Evolutionary conservation across 2,797 vertebrate genomes (phyloP), one percentile per base, ranked within the genome.

Genomic region (Eptatretus atami): DNA sequence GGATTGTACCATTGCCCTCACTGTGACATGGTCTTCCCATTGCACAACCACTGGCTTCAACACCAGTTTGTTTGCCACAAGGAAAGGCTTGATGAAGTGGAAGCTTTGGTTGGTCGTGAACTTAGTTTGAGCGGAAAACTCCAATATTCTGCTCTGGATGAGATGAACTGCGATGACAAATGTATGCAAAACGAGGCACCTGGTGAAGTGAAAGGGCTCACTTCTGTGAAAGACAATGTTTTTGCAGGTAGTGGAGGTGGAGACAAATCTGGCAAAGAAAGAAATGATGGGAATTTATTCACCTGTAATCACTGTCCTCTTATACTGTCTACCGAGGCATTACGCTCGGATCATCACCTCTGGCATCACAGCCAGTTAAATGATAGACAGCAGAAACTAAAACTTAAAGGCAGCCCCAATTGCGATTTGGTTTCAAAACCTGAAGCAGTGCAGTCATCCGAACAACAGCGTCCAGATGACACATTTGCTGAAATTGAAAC

Each of bases 11-110:
- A n/a, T 24, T 61, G 57, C 57, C 15, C 24, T 24, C 24, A 61
- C 57, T 61, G 57, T 24, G 57, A 61, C 12, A 11, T n/a, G 57
- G 57, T 61, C 9, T 61, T 61, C 57, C 57, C 57, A n/a, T 61
- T 61, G 15, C 57, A 25, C 57, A n/a, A 25, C 9, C 57, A 25
- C 15, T 61, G 57, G 57, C n/a, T 61, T n/a, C n/a, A 61, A 25
- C 57, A 61, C 57, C 57, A 61, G 57, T 24, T 61, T n/a, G 57
- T 24, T 24, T n/a, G 25, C 57, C 57, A 61, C 57, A 61, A 61
- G 15, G 57, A 25, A n/a, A 61, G 25, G 57, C n/a, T 24, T 9
- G n/a, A n/a, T n/a, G 25, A 61, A n/a, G 15, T n/a, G 57, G 15
- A 61, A 12, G 25, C 12, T n/a, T 24, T 61, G 15, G 11, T 11